A percentile compares a stretch with the other conserved stretches of the same genome.
Evolutionary conservation across 2,888 invertebrate genomes (phyloP).

Genomic region (Ganaspis brasiliensis): DNA sequence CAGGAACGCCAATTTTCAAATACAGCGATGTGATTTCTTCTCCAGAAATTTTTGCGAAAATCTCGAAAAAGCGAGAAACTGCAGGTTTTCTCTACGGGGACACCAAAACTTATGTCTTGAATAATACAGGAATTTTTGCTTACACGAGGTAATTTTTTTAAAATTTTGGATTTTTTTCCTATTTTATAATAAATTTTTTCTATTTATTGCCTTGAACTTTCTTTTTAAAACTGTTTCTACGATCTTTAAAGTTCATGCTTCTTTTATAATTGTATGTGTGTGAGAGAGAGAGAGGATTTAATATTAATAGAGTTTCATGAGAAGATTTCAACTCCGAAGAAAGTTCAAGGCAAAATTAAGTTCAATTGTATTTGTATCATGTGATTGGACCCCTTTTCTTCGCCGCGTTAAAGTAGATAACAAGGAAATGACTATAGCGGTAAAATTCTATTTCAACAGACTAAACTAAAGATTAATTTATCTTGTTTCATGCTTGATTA

Average conservation of each 20-base stretch:
- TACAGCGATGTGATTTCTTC: constrained; percentile 73
- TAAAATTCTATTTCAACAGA: constrained; percentile 50
- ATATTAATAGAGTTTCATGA: too few relatives aligned
- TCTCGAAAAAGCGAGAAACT: constrained; percentile 81
- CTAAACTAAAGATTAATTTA: constrained; percentile 71
- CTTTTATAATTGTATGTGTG: too few relatives aligned
- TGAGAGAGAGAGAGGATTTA: too few relatives aligned
- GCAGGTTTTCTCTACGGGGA: constrained; percentile 86
- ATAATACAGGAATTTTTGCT: constrained; percentile 84
- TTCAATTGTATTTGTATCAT: too few relatives aligned
- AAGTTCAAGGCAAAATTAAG: too few relatives aligned
- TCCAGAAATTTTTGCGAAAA: constrained; percentile 75
- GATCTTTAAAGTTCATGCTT: too few relatives aligned
- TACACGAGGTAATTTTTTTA: constrained; percentile 85
- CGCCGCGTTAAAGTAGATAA: neutral
- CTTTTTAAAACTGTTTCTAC: too few relatives aligned
- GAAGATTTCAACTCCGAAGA: too few relatives aligned
- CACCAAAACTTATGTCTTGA: constrained; percentile 72
- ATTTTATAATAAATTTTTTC: too few relatives aligned
- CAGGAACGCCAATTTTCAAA: constrained; percentile 87
- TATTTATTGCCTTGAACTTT: too few relatives aligned
- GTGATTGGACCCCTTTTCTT: neutral
- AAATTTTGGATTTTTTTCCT: neutral
- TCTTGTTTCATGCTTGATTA: constrained; percentile 71
- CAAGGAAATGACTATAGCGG: neutral